These are phyloP conservation scores for Cyanoramphus novaezelandiae DNA, from an alignment of 2,113 vertebrate genomes.

Conservation along the genomic window DNA sequence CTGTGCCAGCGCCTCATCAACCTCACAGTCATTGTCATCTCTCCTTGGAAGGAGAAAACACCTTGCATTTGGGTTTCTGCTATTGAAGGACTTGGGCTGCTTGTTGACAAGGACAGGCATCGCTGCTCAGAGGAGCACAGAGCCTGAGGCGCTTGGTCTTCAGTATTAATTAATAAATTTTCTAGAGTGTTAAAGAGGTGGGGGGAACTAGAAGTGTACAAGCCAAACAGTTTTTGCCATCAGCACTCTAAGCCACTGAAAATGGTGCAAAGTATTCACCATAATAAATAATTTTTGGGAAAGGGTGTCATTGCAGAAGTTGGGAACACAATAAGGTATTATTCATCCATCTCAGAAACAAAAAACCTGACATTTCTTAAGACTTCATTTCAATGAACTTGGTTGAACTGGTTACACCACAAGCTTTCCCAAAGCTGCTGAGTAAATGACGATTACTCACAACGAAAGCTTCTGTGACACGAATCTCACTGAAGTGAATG, in stretches of 20 bases:
- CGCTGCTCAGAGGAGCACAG: background rate
- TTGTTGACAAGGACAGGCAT: rapidly evolving
- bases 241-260: background rate
- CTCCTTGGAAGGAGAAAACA: background rate
- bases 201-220: background rate
- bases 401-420: constrained; percentile 1
- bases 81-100: background rate
- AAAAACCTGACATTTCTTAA: background rate
- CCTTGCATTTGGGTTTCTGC: rapidly evolving
- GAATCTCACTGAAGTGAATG: background rate
- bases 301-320: background rate
- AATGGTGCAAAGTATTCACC: background rate
- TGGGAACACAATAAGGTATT: background rate
- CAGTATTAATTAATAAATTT: background rate
- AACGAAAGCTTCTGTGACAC: constrained; percentile 14
- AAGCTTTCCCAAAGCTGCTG: background rate
- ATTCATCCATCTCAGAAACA: background rate
- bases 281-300: background rate
- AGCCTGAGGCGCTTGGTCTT: rapidly evolving
- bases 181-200: background rate
- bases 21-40: background rate
- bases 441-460: constrained; percentile 5
- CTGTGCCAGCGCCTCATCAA: background rate
- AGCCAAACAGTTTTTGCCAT: background rate
- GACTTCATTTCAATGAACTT: background rate